Percentiles rank a stretch among this genome's conserved stretches.
phyloP scores from a whole-genome alignment of 2,888 invertebrate genomes.

The Ectobius pallidus region DNA sequence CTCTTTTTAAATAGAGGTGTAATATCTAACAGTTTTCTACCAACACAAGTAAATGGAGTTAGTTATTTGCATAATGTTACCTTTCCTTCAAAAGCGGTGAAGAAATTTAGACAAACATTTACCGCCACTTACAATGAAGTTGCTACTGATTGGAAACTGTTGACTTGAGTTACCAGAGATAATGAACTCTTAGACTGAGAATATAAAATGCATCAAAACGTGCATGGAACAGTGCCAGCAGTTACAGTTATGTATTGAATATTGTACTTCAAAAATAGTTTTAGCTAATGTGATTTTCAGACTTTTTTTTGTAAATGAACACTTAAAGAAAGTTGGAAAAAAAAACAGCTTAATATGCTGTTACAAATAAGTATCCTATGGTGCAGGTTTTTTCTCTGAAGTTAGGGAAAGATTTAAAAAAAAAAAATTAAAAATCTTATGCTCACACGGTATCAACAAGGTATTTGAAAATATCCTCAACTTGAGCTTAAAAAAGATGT shows the following conservation, averaged over 20 bases:
- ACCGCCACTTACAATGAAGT: too few species aligned
- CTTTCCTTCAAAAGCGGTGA: too few species aligned
- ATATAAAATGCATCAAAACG: too few species aligned
- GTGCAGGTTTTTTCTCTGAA: conserved; percentile 12
- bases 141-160: too few species aligned
- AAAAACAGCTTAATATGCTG: not conserved
- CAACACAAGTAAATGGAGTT: too few species aligned
- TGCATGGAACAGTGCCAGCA: conserved; percentile 14
- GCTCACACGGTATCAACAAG: conserved; percentile 24
- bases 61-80: too few species aligned
- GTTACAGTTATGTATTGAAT: not conserved
- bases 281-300: not conserved
- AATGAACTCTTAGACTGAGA: too few species aligned
- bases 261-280: conserved; percentile 13
- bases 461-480: conserved; percentile 26
- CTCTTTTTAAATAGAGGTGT: too few species aligned
- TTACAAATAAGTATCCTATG: not conserved
- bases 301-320: conserved; percentile 12
- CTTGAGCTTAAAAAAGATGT: conserved; percentile 28
- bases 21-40: too few species aligned
- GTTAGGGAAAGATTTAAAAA: not conserved
- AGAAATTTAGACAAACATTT: too few species aligned
- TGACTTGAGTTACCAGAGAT: too few species aligned
- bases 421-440: not conserved
- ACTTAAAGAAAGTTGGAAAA: not conserved